A percentile compares a stretch with the other conserved stretches of the same genome.
These are phyloP conservation scores for Xanthia icteritia DNA, from an alignment of 2,888 invertebrate genomes.

Conservation along the genomic window DNA sequence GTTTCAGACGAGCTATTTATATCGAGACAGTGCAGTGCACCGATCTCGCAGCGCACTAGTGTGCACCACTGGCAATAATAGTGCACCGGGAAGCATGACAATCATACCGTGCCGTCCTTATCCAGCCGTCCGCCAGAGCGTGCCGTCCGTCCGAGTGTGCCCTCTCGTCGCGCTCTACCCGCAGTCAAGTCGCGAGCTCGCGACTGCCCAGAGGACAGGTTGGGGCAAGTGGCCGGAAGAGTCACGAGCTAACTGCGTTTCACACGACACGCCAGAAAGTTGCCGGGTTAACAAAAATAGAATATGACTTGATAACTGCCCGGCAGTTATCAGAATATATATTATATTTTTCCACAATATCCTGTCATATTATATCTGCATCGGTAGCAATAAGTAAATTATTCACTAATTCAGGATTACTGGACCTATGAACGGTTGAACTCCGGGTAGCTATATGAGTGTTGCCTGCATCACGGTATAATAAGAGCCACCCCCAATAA, in stretches of 20 bases:
- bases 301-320: not conserved
- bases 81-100: constrained; percentile 8
- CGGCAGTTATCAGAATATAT: no score
- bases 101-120: not conserved
- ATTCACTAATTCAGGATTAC: not conserved
- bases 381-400: not conserved
- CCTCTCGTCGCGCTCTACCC: not conserved
- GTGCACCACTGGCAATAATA: constrained; percentile 4
- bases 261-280: not conserved
- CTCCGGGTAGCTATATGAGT: not conserved
- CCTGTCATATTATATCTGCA: no score
- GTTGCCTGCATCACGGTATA: not conserved
- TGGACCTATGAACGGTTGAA: not conserved
- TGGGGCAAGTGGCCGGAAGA: not conserved
- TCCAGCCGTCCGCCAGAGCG: not conserved
- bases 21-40: not conserved
- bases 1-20: constrained; percentile 6
- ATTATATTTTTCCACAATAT: not conserved
- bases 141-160: not conserved
- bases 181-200: not conserved
- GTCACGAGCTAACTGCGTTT: not conserved
- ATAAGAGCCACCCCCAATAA: not conserved
- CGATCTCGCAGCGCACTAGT: constrained; percentile 1
- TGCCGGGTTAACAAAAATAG: not conserved
- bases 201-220: not conserved